Base-by-base conservation (phyloP, 2,888 invertebrate genomes). In the Tridacna crocea region DNA sequence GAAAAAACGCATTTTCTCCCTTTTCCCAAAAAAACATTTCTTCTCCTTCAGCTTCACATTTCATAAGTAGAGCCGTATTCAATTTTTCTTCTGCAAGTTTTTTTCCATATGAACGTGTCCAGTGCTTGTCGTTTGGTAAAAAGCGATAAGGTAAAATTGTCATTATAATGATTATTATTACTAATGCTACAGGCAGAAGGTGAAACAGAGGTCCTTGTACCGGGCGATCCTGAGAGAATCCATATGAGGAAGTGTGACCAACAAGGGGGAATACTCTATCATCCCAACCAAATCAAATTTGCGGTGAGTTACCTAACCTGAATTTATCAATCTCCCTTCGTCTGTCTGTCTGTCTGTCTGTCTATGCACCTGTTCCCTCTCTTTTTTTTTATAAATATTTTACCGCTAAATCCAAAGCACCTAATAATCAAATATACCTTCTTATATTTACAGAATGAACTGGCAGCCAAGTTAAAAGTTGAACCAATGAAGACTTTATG, bases 151-250 rank as follows among this genome's bases (percentile, higher is more conserved):
- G 36, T n/a, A n/a, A n/a, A n/a, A n/a, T 36, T 36, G 36, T 36
- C 36, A 36, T 36, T 4, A 2, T 36, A 2, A 36, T 36, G 8
- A 36, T 36, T 36, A 36, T 36, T 8, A 36, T 36, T 8, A 36
- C 8, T 36, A 36, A 2, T 36, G 8, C 36, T 22, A 48, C 72
- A 87, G 85, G 80, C 79, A 19, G 84, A 80, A 15, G 86, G 83
- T 15, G 92, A 93, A 79, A 95, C 96, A 48, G 96, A 97, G 11
- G 97, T 99, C 0, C 90, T 98, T 72, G 96, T 98, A 0, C 96
- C 98, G 24, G 98, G 98, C 0, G 98, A 99, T 94, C 97, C 97
- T 66, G 98, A 98, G 93, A 95, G 96, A 76, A 92, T 93, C 0
- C 96, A 96, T 80, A 97, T 97, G 95, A 94, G 95, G 48, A 95